These are phyloP conservation scores for Tautogolabrus adspersus DNA, from an alignment of 2,113 vertebrate species.

Conservation along the genomic window DNA sequence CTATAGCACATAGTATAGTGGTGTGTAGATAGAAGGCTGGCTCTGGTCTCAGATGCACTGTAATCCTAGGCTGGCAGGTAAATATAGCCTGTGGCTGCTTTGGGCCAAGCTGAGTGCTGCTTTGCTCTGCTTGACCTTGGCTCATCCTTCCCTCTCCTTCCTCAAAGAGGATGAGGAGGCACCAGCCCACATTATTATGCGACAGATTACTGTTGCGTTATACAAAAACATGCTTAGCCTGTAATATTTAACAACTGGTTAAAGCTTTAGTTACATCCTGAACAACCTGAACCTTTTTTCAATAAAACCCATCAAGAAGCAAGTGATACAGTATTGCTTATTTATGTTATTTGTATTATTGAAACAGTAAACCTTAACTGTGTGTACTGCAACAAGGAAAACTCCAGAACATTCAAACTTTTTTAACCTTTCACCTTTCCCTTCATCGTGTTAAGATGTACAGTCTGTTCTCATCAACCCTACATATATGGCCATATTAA, in stretches of 20 bases:
- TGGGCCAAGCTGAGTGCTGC: conserved; percentile 61
- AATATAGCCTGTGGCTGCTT: conserved; percentile 74
- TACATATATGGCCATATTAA: too few species aligned
- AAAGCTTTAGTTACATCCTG: not conserved
- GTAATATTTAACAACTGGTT: not conserved
- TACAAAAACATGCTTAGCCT: not conserved
- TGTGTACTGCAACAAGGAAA: too few species aligned
- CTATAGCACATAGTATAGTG: conserved; percentile 28
- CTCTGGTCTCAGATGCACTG: conserved; percentile 58
- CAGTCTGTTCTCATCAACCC: too few species aligned
- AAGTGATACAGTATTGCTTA: too few species aligned
- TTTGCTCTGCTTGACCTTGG: conserved; percentile 73
- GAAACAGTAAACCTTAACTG: too few species aligned
- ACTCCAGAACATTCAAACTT: too few species aligned
- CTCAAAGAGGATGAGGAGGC: conserved; percentile 41
- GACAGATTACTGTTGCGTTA: not conserved
- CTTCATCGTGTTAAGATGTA: too few species aligned
- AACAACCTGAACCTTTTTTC: too few species aligned
- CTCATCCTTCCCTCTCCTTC: conserved; percentile 57
- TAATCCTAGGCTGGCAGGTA: conserved; percentile 75
- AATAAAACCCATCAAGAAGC: too few species aligned
- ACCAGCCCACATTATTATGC: conserved; percentile 2
- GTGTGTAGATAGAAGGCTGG: conserved; percentile 52
- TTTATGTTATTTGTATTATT: too few species aligned
- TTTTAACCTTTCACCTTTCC: too few species aligned